These are phyloP conservation scores for Hafferia zeledoni DNA, from an alignment of 2,797 vertebrate genomes.

Conservation along the genomic window DNA sequence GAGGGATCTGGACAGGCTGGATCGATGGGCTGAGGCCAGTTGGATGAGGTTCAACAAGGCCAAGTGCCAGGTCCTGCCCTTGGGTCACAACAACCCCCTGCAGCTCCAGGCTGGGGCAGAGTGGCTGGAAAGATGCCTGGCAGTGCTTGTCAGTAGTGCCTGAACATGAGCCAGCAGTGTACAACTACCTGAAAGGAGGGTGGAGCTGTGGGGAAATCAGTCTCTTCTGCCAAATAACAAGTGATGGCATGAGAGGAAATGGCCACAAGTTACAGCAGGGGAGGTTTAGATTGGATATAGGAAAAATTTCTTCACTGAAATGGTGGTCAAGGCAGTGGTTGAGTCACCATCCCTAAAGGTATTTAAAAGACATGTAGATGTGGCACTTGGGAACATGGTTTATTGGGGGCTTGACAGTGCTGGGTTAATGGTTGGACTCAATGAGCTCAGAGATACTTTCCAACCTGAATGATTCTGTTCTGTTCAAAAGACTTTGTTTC, in stretches of 20 bases:
- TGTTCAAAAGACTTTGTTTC: constrained; percentile 1
- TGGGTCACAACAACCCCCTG: not conserved
- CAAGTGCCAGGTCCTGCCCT: not conserved
- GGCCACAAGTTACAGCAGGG: not conserved
- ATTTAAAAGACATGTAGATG: not conserved
- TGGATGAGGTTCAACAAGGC: not conserved
- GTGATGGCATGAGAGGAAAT: not conserved
- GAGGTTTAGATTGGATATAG: not conserved
- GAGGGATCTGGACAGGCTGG: not conserved
- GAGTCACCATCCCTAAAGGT: not conserved
- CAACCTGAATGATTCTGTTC: not conserved
- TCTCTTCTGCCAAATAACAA: not conserved
- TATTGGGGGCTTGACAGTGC: not conserved
- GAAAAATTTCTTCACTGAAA: not conserved
- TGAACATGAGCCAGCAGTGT: not conserved
- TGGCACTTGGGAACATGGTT: not conserved
- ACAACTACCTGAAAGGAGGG: not conserved
- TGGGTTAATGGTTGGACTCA: not conserved
- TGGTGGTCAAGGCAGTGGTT: not conserved
- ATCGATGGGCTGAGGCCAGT: not conserved
- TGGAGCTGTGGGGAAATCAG: not conserved
- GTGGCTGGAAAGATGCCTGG: not conserved
- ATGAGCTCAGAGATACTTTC: not conserved
- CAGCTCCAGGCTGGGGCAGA: not conserved
- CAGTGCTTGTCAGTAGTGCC: not conserved